These are phyloP conservation scores for Coenobita brevimanus DNA, from an alignment of 1,140 invertebrate species.

Conservation along the genomic window DNA sequence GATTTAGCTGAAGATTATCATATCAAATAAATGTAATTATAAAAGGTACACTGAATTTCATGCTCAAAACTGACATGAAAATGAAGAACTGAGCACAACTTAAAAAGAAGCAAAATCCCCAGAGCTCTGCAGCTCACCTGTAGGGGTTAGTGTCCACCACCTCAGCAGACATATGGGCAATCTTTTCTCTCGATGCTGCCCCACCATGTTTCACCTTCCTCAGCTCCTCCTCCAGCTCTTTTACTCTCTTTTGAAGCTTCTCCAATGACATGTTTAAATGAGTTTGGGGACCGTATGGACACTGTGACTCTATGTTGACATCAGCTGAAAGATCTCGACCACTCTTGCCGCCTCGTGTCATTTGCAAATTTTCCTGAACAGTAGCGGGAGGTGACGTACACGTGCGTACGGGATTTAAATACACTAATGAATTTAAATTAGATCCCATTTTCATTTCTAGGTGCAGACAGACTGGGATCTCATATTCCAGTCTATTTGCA, in stretches of 20 bases:
- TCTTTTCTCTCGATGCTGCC: conserved; percentile 76
- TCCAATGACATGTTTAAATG: conserved; percentile 68
- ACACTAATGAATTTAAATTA: neutral
- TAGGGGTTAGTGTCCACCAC: conserved; percentile 99
- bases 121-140: conserved; percentile 79
- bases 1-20: too few species aligned
- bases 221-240: conserved; percentile 78
- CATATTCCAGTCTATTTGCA: too few species aligned
- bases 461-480: too few species aligned
- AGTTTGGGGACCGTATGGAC: neutral
- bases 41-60: neutral
- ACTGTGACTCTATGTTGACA: neutral
- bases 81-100: conserved; percentile 12
- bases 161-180: conserved; percentile 87
- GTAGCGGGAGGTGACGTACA: neutral
- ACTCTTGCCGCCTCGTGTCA: conserved; percentile 1
- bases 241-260: conserved; percentile 75
- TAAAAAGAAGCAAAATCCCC: neutral
- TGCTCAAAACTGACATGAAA: neutral
- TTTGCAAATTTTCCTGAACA: neutral
- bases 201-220: conserved; percentile 73
- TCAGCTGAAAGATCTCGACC: neutral
- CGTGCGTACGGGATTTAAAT: neutral
- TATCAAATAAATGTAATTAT: too few species aligned
- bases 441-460: neutral